A percentile compares a stretch with the other conserved stretches of the same genome.
These are phyloP conservation scores for Stramonita haemastoma DNA, from an alignment of 2,888 invertebrate genomes.

Conservation along the genomic window DNA sequence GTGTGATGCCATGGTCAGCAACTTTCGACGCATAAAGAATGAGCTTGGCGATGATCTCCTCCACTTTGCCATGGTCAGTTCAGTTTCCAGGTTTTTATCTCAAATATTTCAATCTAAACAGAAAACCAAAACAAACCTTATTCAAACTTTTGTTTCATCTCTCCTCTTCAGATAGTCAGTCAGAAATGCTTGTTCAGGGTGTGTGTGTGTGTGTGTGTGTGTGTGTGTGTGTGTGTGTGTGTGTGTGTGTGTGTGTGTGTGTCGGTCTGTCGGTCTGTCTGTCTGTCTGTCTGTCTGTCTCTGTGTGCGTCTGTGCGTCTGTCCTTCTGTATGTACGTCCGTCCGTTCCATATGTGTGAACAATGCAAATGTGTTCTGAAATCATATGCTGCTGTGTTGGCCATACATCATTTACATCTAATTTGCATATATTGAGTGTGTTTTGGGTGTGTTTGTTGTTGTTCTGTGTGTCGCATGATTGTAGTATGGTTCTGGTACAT, in stretches of 20 bases:
- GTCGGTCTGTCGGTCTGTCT: background rate
- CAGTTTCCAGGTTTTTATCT: background rate
- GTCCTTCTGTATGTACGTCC: background rate
- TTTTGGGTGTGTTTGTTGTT: too few species aligned
- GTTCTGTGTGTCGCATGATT: too few species aligned
- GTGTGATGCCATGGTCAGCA: slow-evolving; percentile 89
- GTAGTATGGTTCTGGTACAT: too few species aligned
- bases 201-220: background rate
- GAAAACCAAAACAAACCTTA: background rate
- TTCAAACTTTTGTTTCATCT: slow-evolving; percentile 11
- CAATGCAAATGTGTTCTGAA: too few species aligned
- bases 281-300: background rate
- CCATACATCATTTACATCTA: too few species aligned
- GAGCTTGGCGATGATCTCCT: slow-evolving; percentile 91
- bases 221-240: background rate
- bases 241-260: background rate
- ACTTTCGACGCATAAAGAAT: slow-evolving; percentile 90
- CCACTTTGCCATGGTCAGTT: slow-evolving; percentile 86
- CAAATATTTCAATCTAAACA: background rate
- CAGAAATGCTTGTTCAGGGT: background rate
- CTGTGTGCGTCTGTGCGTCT: background rate
- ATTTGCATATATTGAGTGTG: too few species aligned
- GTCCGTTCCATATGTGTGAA: background rate
- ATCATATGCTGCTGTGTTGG: too few species aligned
- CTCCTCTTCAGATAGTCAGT: background rate